Evolutionary conservation across 2,888 invertebrate genomes (phyloP), one percentile per base, ranked within the genome.

Genomic region (Polietes domitor): DNA sequence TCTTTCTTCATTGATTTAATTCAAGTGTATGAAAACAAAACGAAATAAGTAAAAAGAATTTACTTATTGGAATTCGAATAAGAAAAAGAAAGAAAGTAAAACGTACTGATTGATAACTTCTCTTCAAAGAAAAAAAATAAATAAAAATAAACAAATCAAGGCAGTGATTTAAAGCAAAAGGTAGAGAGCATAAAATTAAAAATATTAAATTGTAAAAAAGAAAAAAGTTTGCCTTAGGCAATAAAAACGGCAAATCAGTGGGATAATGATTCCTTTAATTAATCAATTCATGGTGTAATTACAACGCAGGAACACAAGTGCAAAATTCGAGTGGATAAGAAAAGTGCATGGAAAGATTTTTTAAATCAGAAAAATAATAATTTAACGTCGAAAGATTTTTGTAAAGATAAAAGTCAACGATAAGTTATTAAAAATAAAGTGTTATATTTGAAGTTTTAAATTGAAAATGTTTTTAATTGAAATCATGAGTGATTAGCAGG

Each of bases 151-250:
- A 9, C 37, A 37, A 37, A 37, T 2, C 37, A 12, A 58, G 26
- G 24, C 47, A 65, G 65, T 50, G 28, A 53, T 58, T 43, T 21
- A n/a, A 53, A 17, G 50, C 26, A 65, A 76, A 76, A 76, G 65
- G 65, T 76, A 76, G 4, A 76, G 4, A 37, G 37, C 4, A 37
- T 37, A 7, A 37, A 37, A 37, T 53, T 26, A 2, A 68, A 68
- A 72, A 37, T 19, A 47, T 7, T 5, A 53, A 21, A 19, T 47
- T 50, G 50, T 6, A 50, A 50, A 50, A 50, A 50, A 50, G 15
- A 1, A 47, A 47, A 47, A n/a, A n/a, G n/a, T 47, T 47, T 47
- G 37, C n/a, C 1, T 47, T 12, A n/a, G n/a, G 47, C n/a, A 17
- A 21, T 21, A 7, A 53, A 21, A 53, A 53, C n/a, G 3, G 12